Base-by-base conservation (phyloP, 2,888 invertebrate species). In the Drepana falcataria region DNA sequence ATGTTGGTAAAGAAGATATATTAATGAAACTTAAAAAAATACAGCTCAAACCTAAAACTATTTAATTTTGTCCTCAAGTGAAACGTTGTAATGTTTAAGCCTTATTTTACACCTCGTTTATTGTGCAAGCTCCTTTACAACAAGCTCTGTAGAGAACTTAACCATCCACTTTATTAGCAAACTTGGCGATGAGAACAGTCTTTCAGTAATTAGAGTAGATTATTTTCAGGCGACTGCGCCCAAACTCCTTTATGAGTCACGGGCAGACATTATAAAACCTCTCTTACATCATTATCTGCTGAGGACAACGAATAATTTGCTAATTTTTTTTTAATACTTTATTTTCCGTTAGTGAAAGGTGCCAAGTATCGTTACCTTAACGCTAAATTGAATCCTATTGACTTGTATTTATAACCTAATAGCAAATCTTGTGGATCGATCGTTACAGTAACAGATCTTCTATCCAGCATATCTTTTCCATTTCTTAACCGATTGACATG, bases 101-200 rank as follows among this genome's bases (percentile, higher is more conserved):
- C 9, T 35, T n/a, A 35, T 9, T 35, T 35, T 49, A 35, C 35
- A 40, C 40, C 49, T 41, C 53, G 48, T 49, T 35, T 9, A 33
- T 49, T 41, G 9, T 75, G 60, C 55, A 66, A 59, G 48, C 52
- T 49, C 60, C 74, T 59, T 74, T 69, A 76, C 54, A 69, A 76
- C 54, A 59, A 61, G 64, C 65, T 70, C 73, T 74, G 71, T 66
- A 64, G 68, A 69, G 66, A 82, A 82, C 81, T 85, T 77, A 80
- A 81, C 83, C 83, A 83, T 81, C 83, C 83, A 84, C 86, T 88
- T 89, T 89, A 89, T 89, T 89, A 87, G 81, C 79, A 87, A 89
- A 89, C 83, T 89, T 88, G 70, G 74, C 76, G 80, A 77, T 73
- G 79, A 81, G 83, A 75, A 71, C 68, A 81, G 81, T 84, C 82